Conservation (phyloP, 2,113 vertebrate species). For the Epinephelus moara region DNA sequence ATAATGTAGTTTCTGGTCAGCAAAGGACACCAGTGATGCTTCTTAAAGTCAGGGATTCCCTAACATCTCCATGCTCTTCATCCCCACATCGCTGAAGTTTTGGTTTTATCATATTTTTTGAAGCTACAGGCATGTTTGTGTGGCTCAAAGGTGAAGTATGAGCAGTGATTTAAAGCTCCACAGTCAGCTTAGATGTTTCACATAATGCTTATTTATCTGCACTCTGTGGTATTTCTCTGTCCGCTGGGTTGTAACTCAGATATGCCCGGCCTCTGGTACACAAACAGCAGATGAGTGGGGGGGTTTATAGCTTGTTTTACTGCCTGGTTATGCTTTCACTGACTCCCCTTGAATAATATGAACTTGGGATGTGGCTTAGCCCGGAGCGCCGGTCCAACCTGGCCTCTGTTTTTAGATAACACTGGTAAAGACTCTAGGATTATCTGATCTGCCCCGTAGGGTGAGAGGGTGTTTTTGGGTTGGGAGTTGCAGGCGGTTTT, state of each 20-base stretch:
- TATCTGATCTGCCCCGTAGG: constrained; percentile 41
- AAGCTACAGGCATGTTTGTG: neutral
- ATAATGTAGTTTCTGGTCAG: neutral
- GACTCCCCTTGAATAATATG: constrained; percentile 47
- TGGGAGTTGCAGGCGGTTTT: neutral
- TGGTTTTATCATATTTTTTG: neutral
- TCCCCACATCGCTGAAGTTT: neutral
- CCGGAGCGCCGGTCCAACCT: constrained; percentile 23
- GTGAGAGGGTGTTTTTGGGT: neutral
- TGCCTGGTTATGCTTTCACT: constrained; percentile 44
- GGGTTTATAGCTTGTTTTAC: constrained; percentile 41
- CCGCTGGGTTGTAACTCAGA: constrained; percentile 14
- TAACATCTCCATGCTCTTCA: neutral
- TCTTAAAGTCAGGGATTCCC: neutral
- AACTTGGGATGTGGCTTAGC: constrained; percentile 42
- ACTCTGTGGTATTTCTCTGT: constrained; percentile 48
- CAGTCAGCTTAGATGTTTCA: constrained; percentile 11
- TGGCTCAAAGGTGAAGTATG: neutral
- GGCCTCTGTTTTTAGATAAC: constrained; percentile 55
- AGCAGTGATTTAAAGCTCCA: neutral
- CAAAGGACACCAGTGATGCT: neutral
- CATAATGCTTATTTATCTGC: constrained; percentile 38
- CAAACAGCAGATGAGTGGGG: neutral
- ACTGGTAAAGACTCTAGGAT: constrained; percentile 41
- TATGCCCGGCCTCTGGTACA: constrained; percentile 6